Percentiles rank a stretch among this genome's conserved stretches.
Evolutionary conservation across 2,797 vertebrate genomes (phyloP).

Genomic region (Pteronotus mesoamericanus): DNA sequence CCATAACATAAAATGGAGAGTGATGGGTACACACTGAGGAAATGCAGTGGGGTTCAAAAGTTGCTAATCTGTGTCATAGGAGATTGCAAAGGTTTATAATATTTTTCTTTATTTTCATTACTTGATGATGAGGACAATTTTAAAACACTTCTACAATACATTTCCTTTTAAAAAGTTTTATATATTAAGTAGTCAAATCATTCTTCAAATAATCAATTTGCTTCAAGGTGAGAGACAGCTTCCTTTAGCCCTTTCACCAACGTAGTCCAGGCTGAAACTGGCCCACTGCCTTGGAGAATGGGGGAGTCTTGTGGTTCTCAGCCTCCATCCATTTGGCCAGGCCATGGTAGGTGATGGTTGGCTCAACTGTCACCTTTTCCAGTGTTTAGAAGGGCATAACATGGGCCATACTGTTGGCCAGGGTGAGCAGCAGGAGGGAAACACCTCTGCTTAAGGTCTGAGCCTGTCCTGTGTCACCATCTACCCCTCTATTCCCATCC

Average conservation of each 20-base stretch:
- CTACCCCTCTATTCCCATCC: not conserved
- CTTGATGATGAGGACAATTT: not conserved
- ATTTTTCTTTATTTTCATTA: not conserved
- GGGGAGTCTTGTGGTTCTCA: not conserved
- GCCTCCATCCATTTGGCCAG: not conserved
- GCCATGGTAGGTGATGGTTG: not conserved
- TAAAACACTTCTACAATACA: not conserved
- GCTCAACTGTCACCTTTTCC: not conserved
- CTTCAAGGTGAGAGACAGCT: not conserved
- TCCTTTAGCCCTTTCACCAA: not conserved
- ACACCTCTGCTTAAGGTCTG: not conserved
- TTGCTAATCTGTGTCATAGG: not conserved
- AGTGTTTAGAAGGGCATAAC: not conserved
- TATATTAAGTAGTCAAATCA: not conserved
- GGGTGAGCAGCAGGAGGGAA: not conserved
- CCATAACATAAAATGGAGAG: not conserved
- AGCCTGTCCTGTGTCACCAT: not conserved
- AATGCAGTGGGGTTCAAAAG: not conserved
- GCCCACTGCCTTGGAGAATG: not conserved
- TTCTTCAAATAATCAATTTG: not conserved
- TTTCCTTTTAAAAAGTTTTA: not conserved
- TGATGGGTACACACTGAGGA: not conserved
- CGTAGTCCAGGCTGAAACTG: not conserved
- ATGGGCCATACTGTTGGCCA: not conserved
- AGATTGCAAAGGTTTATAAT: not conserved